Evolutionary conservation across 2,797 vertebrate species (phyloP).

Genomic region (Eleutherodactylus coqui): DNA sequence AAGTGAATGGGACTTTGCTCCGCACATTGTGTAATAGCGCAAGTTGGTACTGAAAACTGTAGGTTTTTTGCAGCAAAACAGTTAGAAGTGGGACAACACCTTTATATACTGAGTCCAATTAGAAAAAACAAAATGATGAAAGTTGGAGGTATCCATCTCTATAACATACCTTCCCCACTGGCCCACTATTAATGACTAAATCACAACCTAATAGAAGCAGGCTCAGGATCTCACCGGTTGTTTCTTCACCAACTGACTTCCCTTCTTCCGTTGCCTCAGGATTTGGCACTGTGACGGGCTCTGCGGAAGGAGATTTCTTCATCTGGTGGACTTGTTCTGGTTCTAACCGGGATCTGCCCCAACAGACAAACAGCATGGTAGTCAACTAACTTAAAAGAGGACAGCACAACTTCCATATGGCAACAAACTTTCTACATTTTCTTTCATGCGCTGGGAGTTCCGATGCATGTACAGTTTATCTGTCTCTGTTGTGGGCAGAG

Average conservation of each 20-base stretch:
- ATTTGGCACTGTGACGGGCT: conserved; percentile 69
- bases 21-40: no score
- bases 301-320: conserved; percentile 63
- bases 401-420: no score
- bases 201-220: background rate
- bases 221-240: conserved; percentile 73
- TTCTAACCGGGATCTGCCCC: conserved; percentile 86
- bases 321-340: conserved; percentile 80
- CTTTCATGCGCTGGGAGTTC: no score
- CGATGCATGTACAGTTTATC: no score
- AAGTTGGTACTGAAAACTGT: no score
- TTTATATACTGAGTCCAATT: no score
- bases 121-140: background rate
- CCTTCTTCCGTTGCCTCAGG: conserved; percentile 77
- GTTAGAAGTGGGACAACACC: no score
- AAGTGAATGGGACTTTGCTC: no score
- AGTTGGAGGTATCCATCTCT: background rate
- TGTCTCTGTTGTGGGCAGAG: no score
- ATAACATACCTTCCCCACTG: background rate
- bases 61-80: no score
- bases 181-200: background rate
- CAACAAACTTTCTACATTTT: no score
- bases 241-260: conserved; percentile 77
- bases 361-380: background rate
- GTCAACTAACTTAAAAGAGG: background rate